phyloP scores from a whole-genome alignment of 1,140 invertebrate species.

The Xylocopa sonorina region DNA sequence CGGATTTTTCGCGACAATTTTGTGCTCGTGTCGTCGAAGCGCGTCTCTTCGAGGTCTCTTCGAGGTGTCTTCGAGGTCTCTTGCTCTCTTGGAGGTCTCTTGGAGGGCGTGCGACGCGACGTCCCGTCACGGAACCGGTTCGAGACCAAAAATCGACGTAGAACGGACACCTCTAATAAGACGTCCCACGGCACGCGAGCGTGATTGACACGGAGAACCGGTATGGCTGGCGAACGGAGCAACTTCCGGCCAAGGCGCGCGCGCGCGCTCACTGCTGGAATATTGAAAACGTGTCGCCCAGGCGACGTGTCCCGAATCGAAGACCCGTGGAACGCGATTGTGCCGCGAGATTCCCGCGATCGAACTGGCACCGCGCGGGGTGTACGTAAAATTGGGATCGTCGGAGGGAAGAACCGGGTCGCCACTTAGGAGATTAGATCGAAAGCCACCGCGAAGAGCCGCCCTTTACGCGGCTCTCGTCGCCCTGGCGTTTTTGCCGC shows the following conservation, averaged over 20 bases:
- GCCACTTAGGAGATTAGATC: neutral
- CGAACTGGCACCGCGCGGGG: neutral
- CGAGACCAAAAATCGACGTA: conserved; percentile 8
- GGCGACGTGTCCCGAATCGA: neutral
- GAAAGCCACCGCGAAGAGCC: neutral
- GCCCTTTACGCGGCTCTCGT: neutral
- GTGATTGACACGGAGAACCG: conserved; percentile 14
- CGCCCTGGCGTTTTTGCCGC: neutral
- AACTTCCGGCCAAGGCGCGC: conserved; percentile 14
- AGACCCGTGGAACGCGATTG: neutral
- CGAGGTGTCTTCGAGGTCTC: no score
- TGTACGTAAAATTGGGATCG: neutral
- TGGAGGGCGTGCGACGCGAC: no score
- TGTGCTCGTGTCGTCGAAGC: no score
- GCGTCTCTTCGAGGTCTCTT: no score
- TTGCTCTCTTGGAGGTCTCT: no score
- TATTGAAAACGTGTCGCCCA: conserved; percentile 25
- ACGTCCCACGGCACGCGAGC: no score
- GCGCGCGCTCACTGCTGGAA: neutral
- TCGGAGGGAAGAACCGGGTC: neutral
- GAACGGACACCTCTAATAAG: neutral
- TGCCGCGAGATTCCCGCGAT: neutral
- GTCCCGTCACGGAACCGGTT: neutral
- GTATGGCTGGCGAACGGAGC: conserved; percentile 7
- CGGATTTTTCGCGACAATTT: no score